Base-by-base conservation (phyloP, 2,888 invertebrate species). In the Aporophyla lueneburgensis region DNA sequence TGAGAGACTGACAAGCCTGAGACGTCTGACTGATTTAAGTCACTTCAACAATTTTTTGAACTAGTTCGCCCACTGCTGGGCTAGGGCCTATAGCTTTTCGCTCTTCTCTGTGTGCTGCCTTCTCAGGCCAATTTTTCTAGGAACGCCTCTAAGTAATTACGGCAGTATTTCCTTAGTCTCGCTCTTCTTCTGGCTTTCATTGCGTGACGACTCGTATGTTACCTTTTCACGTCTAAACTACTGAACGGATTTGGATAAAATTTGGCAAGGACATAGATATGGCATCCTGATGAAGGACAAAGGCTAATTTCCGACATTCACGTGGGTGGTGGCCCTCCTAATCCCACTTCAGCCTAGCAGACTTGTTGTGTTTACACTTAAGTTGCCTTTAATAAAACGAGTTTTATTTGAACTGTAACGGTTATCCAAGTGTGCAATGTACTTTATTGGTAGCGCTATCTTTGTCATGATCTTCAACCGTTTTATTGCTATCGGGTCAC, bases 401-500 rank as follows among this genome's bases (percentile, higher is more conserved):
- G 40, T 79, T 75, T 19, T 58, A 53, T 68, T 63, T 71, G 9
- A 56, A 71, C 16, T 40, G 27, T 62, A 62, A 54, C 51, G 24
- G 56, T 70, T 56, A 58, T 56, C 62, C 40, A 76, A 40, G 10
- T 72, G 24, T 43, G 10, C 49, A 58, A 70, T 69, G 51, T 75
- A 61, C 43, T 46, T 46, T 46, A 73, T 76, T 73, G 51, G 33
- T 51, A 58, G 54, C 4, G 46, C 73, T 81, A 86, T 80, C 85
- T 78, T 70, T 77, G 62, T 63, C 71, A 83, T 76, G 59, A 84
- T 83, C 77, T 80, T 65, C 40, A 69, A 79, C 61, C 70, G 79
- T 80, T 84, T 81, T 85, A 83, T 71, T 79, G 33, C 59, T 56
- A 67, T 73, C 69, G 69, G 71, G 73, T 72, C 71, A 61, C 80